phyloP scores from a whole-genome alignment of 2,113 vertebrate genomes.

The Corydoras maculifer region DNA sequence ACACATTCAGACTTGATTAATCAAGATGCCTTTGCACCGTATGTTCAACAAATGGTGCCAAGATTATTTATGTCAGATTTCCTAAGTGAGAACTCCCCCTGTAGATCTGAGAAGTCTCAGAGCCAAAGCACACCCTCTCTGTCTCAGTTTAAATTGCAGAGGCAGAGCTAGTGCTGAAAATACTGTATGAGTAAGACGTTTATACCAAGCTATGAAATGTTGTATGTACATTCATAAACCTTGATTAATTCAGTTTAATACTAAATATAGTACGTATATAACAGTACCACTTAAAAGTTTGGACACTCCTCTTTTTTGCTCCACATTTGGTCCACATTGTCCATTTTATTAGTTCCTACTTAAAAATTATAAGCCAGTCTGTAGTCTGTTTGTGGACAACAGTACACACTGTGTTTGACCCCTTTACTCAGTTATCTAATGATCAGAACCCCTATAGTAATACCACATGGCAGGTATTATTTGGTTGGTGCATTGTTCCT shows the following conservation, averaged over 20 bases:
- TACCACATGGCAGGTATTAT: too few species aligned
- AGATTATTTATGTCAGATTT: conserved; percentile 43
- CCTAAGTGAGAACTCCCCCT: conserved; percentile 45
- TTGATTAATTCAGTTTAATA: background rate
- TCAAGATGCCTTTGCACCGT: conserved; percentile 37
- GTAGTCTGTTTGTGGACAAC: too few species aligned
- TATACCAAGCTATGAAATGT: conserved; percentile 45
- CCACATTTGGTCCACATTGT: too few species aligned
- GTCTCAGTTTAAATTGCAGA: conserved; percentile 45
- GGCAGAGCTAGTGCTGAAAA: conserved; percentile 49
- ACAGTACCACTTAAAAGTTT: background rate
- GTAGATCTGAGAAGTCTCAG: conserved; percentile 39
- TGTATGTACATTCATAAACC: conserved; percentile 52
- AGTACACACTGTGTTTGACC: too few species aligned
- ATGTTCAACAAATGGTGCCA: conserved; percentile 40
- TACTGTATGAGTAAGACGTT: conserved; percentile 44
- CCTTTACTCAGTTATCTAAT: too few species aligned
- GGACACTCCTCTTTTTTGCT: too few species aligned
- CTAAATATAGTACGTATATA: background rate
- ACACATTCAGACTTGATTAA: conserved; percentile 39
- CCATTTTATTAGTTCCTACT: too few species aligned
- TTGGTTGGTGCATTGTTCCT: too few species aligned
- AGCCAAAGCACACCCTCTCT: conserved; percentile 21
- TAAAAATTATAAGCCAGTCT: too few species aligned
- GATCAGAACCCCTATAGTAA: too few species aligned